Conservation (phyloP, 2,113 vertebrate species). For the Odocoileus virginianus region DNA sequence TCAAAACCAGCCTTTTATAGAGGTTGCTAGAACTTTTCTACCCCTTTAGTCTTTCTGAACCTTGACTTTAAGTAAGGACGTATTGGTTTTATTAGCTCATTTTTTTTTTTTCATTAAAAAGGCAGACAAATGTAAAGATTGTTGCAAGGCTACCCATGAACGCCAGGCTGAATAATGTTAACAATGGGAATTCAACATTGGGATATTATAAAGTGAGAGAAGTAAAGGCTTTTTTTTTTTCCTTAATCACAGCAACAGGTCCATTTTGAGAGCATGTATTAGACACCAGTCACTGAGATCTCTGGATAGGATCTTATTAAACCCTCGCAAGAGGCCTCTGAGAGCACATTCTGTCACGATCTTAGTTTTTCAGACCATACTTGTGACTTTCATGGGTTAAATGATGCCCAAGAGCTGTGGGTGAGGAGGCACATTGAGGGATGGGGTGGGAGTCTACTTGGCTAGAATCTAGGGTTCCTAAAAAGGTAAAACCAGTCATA, state of each 20-base stretch:
- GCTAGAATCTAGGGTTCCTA: not conserved
- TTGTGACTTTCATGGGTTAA: not conserved
- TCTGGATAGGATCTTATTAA: not conserved
- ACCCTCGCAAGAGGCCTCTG: not conserved
- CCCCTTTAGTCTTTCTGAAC: not conserved
- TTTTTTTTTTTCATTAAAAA: not conserved
- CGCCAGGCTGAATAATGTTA: not conserved
- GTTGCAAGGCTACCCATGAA: not conserved
- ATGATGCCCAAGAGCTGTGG: not conserved
- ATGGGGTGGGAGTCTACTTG: not conserved
- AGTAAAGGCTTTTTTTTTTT: not conserved
- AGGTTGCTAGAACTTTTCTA: not conserved
- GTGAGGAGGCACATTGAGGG: no score
- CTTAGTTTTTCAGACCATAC: not conserved
- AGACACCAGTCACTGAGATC: not conserved
- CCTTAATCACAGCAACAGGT: not conserved
- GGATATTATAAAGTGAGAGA: not conserved
- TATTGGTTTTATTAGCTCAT: not conserved
- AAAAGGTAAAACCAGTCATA: not conserved
- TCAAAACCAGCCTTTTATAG: not conserved
- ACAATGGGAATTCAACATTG: not conserved
- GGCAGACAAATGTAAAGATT: not conserved
- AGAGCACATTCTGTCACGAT: not conserved
- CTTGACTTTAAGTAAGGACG: not conserved
- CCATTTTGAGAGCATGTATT: not conserved